These are phyloP conservation scores for Aspidiotus rigidus DNA, from an alignment of 2,888 invertebrate genomes.

Conservation along the genomic window DNA sequence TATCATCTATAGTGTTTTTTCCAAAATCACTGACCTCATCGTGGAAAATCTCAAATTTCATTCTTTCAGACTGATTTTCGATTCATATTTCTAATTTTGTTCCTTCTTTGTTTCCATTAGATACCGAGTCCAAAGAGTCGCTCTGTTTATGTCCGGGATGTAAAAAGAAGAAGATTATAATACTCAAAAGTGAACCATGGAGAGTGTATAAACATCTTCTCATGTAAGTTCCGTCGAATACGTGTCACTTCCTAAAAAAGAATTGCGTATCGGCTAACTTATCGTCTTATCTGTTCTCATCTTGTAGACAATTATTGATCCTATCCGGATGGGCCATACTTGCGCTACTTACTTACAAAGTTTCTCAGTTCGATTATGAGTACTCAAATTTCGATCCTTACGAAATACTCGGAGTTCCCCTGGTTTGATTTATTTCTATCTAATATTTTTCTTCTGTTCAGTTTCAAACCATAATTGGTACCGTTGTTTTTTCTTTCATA, in stretches of 20 bases:
- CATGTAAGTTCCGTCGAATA: conserved; percentile 45
- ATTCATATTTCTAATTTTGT: neutral
- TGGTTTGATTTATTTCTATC: conserved; percentile 44
- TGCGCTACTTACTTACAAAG: conserved; percentile 75
- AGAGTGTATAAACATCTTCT: conserved; percentile 69
- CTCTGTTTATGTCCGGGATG: conserved; percentile 87
- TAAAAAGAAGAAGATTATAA: conserved; percentile 66
- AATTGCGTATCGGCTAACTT: neutral
- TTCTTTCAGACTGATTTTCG: neutral
- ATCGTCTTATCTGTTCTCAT: neutral
- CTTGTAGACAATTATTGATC: conserved; percentile 64
- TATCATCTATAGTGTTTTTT: neutral
- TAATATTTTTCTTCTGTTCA: neutral
- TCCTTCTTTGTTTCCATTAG: conserved; percentile 11
- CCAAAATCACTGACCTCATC: neutral
- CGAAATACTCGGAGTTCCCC: conserved; percentile 82
- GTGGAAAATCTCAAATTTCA: neutral
- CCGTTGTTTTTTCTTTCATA: conserved; percentile 40
- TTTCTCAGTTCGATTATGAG: conserved; percentile 94
- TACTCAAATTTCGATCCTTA: conserved; percentile 99
- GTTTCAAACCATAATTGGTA: neutral
- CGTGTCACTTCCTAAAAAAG: too few relatives aligned
- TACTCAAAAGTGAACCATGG: conserved; percentile 82
- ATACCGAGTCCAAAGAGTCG: conserved; percentile 32
- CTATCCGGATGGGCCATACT: conserved; percentile 74